phyloP scores from a whole-genome alignment of 2,113 vertebrate genomes.

The Laterallus jamaicensis region DNA sequence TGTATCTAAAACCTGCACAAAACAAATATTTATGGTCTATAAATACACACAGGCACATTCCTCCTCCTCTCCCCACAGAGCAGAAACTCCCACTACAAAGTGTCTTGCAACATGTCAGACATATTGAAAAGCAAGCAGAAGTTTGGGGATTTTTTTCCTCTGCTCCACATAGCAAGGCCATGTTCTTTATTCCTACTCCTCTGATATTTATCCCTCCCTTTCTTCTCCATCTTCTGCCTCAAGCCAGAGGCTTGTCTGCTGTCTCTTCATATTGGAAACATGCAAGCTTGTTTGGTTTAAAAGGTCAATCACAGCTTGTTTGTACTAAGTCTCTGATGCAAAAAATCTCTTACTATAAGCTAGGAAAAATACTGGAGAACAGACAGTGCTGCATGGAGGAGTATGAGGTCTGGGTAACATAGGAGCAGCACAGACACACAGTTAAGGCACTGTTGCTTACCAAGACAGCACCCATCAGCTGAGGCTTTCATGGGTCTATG shows the following conservation, averaged over 20 bases:
- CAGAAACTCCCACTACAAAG: conserved; percentile 35
- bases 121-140: conserved; percentile 15
- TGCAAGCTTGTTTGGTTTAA: conserved; percentile 67
- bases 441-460: background rate
- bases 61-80: conserved; percentile 3
- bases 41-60: conserved; percentile 9
- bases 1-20: conserved; percentile 21
- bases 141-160: background rate
- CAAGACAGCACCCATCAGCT: background rate
- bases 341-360: conserved; percentile 33
- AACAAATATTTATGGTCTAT: conserved; percentile 45
- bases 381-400: background rate
- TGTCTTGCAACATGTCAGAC: conserved; percentile 23
- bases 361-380: conserved; percentile 16
- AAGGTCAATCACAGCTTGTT: conserved; percentile 72
- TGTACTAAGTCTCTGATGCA: conserved; percentile 43
- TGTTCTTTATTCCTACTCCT: conserved; percentile 25
- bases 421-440: background rate
- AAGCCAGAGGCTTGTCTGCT: conserved; percentile 59
- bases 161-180: conserved; percentile 1
- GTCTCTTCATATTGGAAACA: conserved; percentile 63
- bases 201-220: conserved; percentile 48
- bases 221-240: conserved; percentile 68
- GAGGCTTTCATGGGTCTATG: background rate
- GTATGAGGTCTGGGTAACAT: background rate